phyloP scores from a whole-genome alignment of 2,797 vertebrate species.

The Botia kubotai region DNA sequence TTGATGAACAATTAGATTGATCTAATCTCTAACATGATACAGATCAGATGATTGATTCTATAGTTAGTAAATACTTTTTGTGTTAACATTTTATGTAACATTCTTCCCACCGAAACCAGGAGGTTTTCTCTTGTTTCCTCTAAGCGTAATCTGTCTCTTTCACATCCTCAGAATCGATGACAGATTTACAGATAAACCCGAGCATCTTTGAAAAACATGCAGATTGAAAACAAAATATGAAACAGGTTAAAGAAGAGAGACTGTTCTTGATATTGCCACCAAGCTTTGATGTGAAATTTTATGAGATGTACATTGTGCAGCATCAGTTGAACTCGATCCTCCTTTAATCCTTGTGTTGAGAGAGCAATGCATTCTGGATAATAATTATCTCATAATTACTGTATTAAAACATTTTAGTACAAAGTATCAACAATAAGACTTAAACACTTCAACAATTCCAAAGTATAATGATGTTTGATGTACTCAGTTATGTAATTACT shows the following conservation, averaged over 20 bases:
- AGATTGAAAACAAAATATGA: slow-evolving; percentile 32
- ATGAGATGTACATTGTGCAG: slow-evolving; percentile 7
- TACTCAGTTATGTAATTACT: too few relatives aligned
- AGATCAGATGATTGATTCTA: not conserved
- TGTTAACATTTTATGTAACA: not conserved
- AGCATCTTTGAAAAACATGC: slow-evolving; percentile 17
- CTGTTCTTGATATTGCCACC: not conserved
- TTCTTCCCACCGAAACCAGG: not conserved
- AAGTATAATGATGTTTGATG: not conserved
- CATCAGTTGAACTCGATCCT: not conserved
- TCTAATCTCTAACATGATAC: not conserved
- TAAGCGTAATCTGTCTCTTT: slow-evolving; percentile 15
- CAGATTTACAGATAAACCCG: slow-evolving; percentile 31
- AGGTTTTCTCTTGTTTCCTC: not conserved
- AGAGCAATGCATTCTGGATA: not conserved
- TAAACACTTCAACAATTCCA: not conserved
- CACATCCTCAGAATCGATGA: slow-evolving; percentile 21
- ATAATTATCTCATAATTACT: not conserved
- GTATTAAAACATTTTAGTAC: not conserved
- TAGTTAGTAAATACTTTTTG: not conserved
- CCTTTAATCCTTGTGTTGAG: not conserved
- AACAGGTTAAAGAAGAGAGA: not conserved
- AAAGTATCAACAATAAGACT: not conserved
- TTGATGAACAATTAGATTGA: not conserved
- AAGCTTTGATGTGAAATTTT: slow-evolving; percentile 3